Evolutionary conservation across 2,888 invertebrate species (phyloP), one percentile per base, ranked within the genome.

Genomic region (Cheilosia grossa): DNA sequence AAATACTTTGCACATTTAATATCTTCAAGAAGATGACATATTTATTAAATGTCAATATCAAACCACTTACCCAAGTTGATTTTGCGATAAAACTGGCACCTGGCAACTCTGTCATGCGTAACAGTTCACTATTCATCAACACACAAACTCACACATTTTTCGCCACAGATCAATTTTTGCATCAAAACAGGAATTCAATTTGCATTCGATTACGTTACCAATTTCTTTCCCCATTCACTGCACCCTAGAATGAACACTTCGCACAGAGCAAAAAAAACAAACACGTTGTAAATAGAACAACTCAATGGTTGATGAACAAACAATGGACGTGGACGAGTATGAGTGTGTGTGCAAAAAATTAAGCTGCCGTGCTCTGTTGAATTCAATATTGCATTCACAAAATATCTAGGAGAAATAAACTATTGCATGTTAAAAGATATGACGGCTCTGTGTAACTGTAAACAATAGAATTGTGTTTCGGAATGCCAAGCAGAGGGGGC

Each of bases 371-470:
- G 58, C 13, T 42, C 19, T 21, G 30, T 61, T 40, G 40, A 33
- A 51, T 66, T 53, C 37, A 19, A 33, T n/a, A n/a, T 40, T 53
- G 70, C 51, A 59, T 70, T 75, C 42, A 44, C n/a, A 15, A 15
- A 51, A 44, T 15, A n/a, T 61, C 13, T 24, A 21, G 4, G 13
- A 37, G 24, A 70, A 59, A 30, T 19, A 75, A 44, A 61, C 42
- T 49, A 66, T 40, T 61, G 72, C 66, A 78, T 72, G 70, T 58
- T 53, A 53, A 56, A 77, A 61, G 75, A 61, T 33, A 49, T 82
- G 82, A 69, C 78, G 78, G 67, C 61, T 63, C 49, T 49, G 17
- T 54, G 17, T 53, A 58, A 78, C 67, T 30, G 78, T 82, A 82
- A 82, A 78, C 78, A 82, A 82, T 67, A 42, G 30, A 63, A 73